These are phyloP conservation scores for Ophioderma brevispina DNA, from an alignment of 35 echinoderm and acorn worm species.

Conservation along the genomic window DNA sequence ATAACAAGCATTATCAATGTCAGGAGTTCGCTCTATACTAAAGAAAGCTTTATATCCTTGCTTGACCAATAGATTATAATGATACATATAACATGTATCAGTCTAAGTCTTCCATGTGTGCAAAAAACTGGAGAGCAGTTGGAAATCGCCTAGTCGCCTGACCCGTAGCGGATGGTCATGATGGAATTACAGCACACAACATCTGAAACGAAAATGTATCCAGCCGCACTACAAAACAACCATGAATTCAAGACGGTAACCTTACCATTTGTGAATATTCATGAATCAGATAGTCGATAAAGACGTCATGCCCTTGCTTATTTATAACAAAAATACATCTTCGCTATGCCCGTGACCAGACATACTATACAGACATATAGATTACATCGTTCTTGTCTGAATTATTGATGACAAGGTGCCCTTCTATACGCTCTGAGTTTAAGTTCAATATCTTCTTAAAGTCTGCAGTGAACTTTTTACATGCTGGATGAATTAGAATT, in stretches of 20 bases:
- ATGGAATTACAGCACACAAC: neutral
- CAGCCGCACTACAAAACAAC: neutral
- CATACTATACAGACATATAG: neutral
- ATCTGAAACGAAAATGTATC: conserved; percentile 11
- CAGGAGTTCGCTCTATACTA: no score
- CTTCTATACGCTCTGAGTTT: neutral
- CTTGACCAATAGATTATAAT: no score
- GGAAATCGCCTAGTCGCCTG: neutral
- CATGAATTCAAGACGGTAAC: neutral
- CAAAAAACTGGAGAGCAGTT: no score
- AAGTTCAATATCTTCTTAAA: neutral
- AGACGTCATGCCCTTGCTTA: neutral
- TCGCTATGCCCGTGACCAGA: neutral
- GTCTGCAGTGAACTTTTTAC: neutral
- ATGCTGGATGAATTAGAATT: neutral
- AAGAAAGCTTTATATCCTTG: no score
- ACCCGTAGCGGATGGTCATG: neutral
- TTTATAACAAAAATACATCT: conserved; percentile 15
- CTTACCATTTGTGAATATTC: neutral
- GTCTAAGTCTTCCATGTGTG: no score
- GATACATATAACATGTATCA: no score
- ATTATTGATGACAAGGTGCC: conserved; percentile 10
- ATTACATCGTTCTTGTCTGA: conserved; percentile 5
- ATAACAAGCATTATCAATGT: no score
- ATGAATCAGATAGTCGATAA: neutral